Conservation (phyloP, 2,113 vertebrate genomes). For the Melospiza melodia region DNA sequence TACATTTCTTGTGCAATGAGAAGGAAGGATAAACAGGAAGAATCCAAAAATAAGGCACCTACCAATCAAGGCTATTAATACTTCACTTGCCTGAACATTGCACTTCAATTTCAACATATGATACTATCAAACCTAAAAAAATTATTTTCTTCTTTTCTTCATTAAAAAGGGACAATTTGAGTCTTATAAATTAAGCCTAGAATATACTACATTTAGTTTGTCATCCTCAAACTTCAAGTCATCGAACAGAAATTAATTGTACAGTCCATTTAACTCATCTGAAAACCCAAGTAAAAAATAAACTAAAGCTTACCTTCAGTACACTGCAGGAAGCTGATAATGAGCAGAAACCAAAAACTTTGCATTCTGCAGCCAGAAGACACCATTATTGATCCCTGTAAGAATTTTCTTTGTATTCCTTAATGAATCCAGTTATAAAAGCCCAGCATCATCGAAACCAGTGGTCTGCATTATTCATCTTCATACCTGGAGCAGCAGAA, state of each 20-base stretch:
- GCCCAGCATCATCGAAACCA: conserved; percentile 84
- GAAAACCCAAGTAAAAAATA: background rate
- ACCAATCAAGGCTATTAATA: background rate
- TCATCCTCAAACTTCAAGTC: background rate
- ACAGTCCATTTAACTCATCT: background rate
- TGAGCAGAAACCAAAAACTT: conserved; percentile 92
- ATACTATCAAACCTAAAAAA: background rate
- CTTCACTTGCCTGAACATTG: background rate
- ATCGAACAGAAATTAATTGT: background rate
- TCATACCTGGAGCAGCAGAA: conserved; percentile 82
- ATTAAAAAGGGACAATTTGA: background rate
- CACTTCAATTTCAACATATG: background rate
- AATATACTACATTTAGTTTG: background rate
- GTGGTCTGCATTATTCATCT: conserved; percentile 88
- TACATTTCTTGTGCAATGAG: background rate
- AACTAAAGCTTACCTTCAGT: conserved; percentile 87
- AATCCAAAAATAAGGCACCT: background rate
- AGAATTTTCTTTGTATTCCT: conserved; percentile 86
- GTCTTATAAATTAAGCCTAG: background rate
- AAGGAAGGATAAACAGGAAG: background rate
- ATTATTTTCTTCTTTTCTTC: background rate
- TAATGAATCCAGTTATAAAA: conserved; percentile 87
- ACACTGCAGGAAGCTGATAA: conserved; percentile 89
- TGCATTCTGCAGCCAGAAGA: conserved; percentile 91
- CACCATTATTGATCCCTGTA: conserved; percentile 89